Evolutionary conservation across 2,888 invertebrate species (phyloP).

Genomic region (Lepidocyrtinus sp.): DNA sequence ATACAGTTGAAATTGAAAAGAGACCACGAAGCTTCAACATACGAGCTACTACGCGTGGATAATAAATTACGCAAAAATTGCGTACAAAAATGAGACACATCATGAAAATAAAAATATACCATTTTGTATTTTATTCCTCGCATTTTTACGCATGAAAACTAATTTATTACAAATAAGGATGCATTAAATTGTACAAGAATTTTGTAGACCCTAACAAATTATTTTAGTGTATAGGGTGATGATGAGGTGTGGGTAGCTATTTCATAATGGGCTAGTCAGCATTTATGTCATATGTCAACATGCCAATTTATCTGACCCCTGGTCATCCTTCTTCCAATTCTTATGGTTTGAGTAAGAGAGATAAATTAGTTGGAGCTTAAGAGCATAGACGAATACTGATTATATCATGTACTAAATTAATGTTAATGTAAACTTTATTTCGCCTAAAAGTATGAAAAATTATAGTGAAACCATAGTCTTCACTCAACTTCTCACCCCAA

Average conservation of each 20-base stretch:
- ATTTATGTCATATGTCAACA: conserved; percentile 15
- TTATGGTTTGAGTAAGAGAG: neutral
- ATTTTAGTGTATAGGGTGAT: neutral
- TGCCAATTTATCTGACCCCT: conserved; percentile 16
- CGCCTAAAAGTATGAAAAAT: neutral
- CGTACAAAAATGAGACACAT: neutral
- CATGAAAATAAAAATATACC: neutral
- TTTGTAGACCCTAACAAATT: neutral
- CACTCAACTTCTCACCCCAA: neutral
- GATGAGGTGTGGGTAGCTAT: neutral
- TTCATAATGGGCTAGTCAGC: neutral
- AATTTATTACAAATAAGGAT: neutral
- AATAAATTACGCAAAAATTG: conserved; percentile 9
- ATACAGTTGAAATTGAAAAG: neutral
- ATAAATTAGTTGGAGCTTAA: neutral
- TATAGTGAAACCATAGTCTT: neutral
- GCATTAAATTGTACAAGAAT: neutral
- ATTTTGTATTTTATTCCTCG: no score
- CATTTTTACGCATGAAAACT: conserved; percentile 8
- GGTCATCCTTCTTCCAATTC: neutral
- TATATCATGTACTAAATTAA: neutral
- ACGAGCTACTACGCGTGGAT: neutral
- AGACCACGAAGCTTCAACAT: neutral
- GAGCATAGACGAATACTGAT: neutral
- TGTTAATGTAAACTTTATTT: neutral